Evolutionary conservation across 2,113 vertebrate species (phyloP), one percentile per base, ranked within the genome.

Genomic region (Actenoides hombroni): DNA sequence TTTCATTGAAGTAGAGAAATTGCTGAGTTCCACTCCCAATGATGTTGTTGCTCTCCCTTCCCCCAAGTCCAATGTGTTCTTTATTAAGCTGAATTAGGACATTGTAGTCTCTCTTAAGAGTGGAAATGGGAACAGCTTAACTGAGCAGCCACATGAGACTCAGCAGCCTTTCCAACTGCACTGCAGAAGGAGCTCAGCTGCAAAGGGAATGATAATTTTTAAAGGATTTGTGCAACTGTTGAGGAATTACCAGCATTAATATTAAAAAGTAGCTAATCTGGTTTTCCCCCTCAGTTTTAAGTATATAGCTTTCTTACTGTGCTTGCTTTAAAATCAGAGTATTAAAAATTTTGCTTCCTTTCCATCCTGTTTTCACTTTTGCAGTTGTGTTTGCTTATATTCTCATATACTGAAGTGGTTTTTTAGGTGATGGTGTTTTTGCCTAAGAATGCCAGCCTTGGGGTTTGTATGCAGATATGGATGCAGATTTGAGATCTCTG

Each of bases 11-110:
- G 70, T 75, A 56, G 42, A 94, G 54, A 93, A 90, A 69, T 90
- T 49, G 37, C 63, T 92, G 0, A 0, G 29, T 92, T 96, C 48
- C 28, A 48, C 80, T 91, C 67, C 57, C 83, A 84, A 0, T 68
- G 51, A 69, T 4, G 15, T 89, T 6, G 2, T 64, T 96, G 35
- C 68, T 88, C 79, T 91, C 67, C 78, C 84, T 33, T 88, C 95
- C 94, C 77, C 75, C 88, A 69, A 40, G 54, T 86, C 90, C 79
- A 92, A 42, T 91, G 78, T 96, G 94, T 89, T 96, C 90, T 86
- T 95, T 96, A 95, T 94, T 94, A 94, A 96, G 94, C 77, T 82
- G 95, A 96, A 95, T 95, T 96, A 94, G 96, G 95, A 91, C 92
- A 86, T 91, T 94, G 83, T 94, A 82, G 95, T 91, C 86, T 92